phyloP scores from a whole-genome alignment of 2,113 vertebrate genomes.

The Burhinus oedicnemus region DNA sequence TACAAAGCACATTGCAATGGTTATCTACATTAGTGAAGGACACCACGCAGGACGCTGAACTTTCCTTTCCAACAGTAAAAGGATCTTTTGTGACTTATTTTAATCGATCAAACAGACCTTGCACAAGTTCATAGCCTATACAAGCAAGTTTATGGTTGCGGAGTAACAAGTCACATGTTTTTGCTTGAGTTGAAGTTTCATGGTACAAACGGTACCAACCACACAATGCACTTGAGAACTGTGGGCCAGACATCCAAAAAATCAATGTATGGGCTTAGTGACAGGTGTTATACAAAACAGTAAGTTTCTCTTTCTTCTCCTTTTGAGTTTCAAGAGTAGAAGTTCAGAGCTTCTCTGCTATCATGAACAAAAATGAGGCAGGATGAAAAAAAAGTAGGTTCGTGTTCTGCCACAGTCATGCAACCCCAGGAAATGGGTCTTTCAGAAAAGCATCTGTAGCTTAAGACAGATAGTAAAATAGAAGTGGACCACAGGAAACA shows the following conservation, averaged over 20 bases:
- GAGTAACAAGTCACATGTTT: neutral
- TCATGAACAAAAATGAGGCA: neutral
- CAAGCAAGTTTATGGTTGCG: fast-evolving
- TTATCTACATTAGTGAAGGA: neutral
- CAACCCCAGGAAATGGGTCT: neutral
- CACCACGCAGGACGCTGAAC: fast-evolving
- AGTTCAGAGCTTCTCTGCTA: neutral
- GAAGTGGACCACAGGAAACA: neutral
- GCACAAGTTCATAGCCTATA: neutral
- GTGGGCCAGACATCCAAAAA: neutral
- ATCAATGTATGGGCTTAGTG: neutral
- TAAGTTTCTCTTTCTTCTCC: neutral
- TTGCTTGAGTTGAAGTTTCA: neutral
- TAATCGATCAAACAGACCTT: neutral
- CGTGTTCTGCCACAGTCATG: neutral
- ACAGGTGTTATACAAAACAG: neutral
- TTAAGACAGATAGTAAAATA: neutral
- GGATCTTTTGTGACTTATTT: neutral
- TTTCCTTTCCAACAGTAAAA: neutral
- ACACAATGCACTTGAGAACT: fast-evolving
- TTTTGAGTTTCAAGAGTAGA: neutral
- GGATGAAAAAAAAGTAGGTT: neutral
- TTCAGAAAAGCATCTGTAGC: neutral
- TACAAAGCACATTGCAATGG: neutral
- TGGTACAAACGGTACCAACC: neutral